A percentile compares a stretch with the other conserved stretches of the same genome.
phyloP scores from a whole-genome alignment of 2,113 vertebrate genomes.

The Tupaia chinensis region DNA sequence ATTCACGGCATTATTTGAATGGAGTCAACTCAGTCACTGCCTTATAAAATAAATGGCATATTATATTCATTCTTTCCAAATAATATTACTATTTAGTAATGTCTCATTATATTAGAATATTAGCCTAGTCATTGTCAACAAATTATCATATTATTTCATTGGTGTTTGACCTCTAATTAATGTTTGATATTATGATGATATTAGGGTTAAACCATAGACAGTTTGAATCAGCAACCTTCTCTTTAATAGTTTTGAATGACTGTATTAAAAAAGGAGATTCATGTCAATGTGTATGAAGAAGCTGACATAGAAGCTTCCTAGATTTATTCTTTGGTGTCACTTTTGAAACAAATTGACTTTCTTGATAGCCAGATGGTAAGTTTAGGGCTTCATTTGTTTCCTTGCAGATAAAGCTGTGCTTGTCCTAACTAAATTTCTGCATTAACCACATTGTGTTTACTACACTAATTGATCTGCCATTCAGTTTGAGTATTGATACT shows the following conservation, averaged over 20 bases:
- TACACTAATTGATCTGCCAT: conserved; percentile 69
- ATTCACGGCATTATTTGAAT: background rate
- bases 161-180: conserved; percentile 44
- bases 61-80: conserved; percentile 28
- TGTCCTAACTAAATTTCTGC: conserved; percentile 76
- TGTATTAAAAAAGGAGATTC: conserved; percentile 60
- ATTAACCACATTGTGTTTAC: conserved; percentile 62
- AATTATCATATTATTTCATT: background rate
- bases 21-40: background rate
- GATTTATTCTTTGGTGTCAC: conserved; percentile 53
- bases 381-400: conserved; percentile 73
- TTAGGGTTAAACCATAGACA: conserved; percentile 51
- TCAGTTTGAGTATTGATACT: conserved; percentile 72
- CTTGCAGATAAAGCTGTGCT: conserved; percentile 62
- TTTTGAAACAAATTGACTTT: conserved; percentile 78
- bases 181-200: conserved; percentile 20
- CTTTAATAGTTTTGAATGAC: conserved; percentile 62
- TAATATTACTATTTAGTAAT: conserved; percentile 27
- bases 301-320: conserved; percentile 65
- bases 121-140: conserved; percentile 37
- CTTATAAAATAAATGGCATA: background rate
- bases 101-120: conserved; percentile 3
- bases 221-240: conserved; percentile 32
- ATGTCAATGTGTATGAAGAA: conserved; percentile 7
- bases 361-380: conserved; percentile 75